A percentile compares a stretch with the other conserved stretches of the same genome.
phyloP scores from a whole-genome alignment of 2,888 invertebrate genomes.

The Diplolepis rosae region DNA sequence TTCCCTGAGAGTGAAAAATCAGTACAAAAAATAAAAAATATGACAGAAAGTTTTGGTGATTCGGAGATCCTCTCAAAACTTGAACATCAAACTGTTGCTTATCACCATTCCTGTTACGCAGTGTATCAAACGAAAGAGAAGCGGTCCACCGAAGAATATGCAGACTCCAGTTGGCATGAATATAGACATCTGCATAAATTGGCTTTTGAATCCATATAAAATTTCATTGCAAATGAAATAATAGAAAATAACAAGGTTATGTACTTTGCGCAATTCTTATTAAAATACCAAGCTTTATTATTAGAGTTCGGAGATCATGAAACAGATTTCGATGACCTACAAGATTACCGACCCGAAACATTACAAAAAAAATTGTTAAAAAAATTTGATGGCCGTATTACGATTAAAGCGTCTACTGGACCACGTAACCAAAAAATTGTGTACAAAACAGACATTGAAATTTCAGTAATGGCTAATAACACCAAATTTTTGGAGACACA shows the following conservation, averaged over 20 bases:
- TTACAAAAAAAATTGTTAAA: conserved; percentile 52
- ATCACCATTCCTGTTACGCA: no score
- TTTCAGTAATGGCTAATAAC: conserved; percentile 47
- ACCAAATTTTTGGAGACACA: conserved; percentile 48
- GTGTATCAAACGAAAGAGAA: no score
- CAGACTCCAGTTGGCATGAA: no score
- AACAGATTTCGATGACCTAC: conserved; percentile 49
- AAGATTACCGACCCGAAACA: conserved; percentile 54
- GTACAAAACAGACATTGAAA: conserved; percentile 51
- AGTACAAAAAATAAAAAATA: neutral
- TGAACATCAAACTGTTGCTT: neutral
- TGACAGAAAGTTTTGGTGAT: neutral
- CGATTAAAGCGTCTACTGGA: conserved; percentile 50
- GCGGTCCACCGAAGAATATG: no score
- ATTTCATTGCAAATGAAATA: neutral
- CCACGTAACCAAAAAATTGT: conserved; percentile 49
- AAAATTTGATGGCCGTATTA: conserved; percentile 54
- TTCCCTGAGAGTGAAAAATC: neutral
- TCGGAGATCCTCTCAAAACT: neutral
- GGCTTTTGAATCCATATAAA: neutral
- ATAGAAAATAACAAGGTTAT: conserved; percentile 48
- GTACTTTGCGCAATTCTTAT: conserved; percentile 41
- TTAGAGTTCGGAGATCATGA: conserved; percentile 53
- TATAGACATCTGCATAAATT: no score
- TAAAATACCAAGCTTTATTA: conserved; percentile 49